Evolutionary conservation across 2,797 vertebrate species (phyloP), one percentile per base, ranked within the genome.

Genomic region (Phataginus tricuspis): DNA sequence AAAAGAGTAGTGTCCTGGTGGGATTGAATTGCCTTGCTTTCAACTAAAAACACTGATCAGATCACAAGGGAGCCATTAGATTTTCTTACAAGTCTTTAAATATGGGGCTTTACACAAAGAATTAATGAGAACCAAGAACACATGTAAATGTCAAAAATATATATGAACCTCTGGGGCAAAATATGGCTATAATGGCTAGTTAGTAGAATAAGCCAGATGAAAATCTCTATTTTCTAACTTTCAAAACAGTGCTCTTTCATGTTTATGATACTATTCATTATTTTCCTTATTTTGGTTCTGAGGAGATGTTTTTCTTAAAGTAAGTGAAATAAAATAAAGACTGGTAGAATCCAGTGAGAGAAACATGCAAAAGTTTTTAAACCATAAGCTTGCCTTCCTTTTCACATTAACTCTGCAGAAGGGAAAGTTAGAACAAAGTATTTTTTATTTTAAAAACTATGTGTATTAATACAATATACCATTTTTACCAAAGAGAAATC

Each of bases 271-370:
- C 0, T 10, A 82, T 59, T 1, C 51, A 68, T 61, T 84, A 4
- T 61, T 88, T 86, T 89, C n/a, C 8, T 88, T 96, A 91, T 85
- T 69, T 85, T 21, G 37, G 12, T 69, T 87, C 31, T 75, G 13
- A 88, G 19, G 37, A 80, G 80, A 64, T 64, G 1, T 61, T 94
- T 72, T 87, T 9, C 31, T 63, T 57, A 78, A 74, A 25, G 9
- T 4, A 93, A 80, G 2, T 25, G 18, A 93, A 84, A 66, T 2
- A 68, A 31, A 61, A 78, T 51, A 34, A 29, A 63, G 15, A 78
- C 1, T 42, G 16, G 15, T 68, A 91, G 18, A 64, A 82, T 31
- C 12, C 3, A 19, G 23, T 51, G n/a, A 19, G 13, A 4, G 27
- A 84, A 72, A 83, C 0, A 77, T 4, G 31, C 19, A 91, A 55